A percentile compares a stretch with the other conserved stretches of the same genome.
These are phyloP conservation scores for Cirrhinus mrigala DNA, from an alignment of 2,797 vertebrate species.

Conservation along the genomic window DNA sequence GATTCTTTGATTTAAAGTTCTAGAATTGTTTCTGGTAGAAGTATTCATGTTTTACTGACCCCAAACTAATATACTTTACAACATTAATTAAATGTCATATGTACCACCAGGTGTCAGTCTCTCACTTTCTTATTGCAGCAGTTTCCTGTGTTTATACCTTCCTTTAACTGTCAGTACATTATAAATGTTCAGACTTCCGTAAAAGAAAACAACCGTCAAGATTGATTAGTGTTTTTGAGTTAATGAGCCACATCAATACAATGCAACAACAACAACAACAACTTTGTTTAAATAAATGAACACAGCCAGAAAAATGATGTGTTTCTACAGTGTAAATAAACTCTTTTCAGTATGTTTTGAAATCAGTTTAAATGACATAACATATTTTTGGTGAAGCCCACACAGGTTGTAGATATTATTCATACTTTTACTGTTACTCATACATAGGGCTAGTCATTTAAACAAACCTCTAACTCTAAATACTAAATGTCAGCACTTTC, in stretches of 20 bases:
- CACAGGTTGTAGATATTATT: slow-evolving; percentile 1
- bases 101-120: slow-evolving; percentile 16
- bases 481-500: not conserved
- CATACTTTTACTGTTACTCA: not conserved
- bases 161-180: not conserved
- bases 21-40: too few relatives aligned
- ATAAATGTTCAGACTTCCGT: slow-evolving; percentile 11
- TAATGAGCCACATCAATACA: slow-evolving; percentile 10
- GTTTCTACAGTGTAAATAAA: slow-evolving; percentile 1
- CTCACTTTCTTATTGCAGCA: not conserved
- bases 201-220: not conserved
- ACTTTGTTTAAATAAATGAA: not conserved
- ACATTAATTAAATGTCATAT: not conserved
- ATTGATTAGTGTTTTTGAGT: slow-evolving; percentile 20
- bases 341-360: slow-evolving; percentile 2
- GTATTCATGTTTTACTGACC: too few relatives aligned
- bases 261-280: slow-evolving; percentile 1
- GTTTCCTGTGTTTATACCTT: slow-evolving; percentile 20
- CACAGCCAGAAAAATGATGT: not conserved
- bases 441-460: not conserved
- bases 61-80: too few relatives aligned
- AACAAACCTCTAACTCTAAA: not conserved
- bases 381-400: slow-evolving; percentile 2
- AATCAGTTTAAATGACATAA: slow-evolving; percentile 4
- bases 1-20: not conserved